These are phyloP conservation scores for Cetonia aurata DNA, from an alignment of 2,888 invertebrate species.

Conservation along the genomic window DNA sequence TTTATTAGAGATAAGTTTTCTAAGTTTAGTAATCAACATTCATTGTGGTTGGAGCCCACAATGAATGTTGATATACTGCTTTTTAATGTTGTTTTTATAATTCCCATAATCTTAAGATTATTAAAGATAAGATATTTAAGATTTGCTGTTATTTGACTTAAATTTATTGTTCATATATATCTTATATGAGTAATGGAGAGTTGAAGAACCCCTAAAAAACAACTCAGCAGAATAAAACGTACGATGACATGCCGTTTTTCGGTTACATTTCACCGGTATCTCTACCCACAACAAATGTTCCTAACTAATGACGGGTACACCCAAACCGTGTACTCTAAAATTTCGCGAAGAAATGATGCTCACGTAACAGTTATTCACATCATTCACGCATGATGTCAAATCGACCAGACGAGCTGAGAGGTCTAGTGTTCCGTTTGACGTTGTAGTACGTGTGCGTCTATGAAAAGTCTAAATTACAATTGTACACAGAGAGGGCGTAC, in stretches of 20 bases:
- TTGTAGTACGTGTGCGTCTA: slow-evolving; percentile 9
- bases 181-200: no score
- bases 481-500: slow-evolving; percentile 45
- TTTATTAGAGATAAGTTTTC: no score
- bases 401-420: slow-evolving; percentile 1
- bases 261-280: neutral
- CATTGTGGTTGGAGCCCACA: no score
- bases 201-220: no score
- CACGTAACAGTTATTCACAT: slow-evolving; percentile 34
- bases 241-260: slow-evolving; percentile 19
- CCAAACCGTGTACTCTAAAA: slow-evolving; percentile 30
- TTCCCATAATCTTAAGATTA: no score
- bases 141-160: no score
- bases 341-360: slow-evolving; percentile 19
- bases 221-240: slow-evolving; percentile 16
- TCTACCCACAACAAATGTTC: slow-evolving; percentile 13
- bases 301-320: slow-evolving; percentile 21
- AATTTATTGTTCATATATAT: no score
- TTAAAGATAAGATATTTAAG: no score
- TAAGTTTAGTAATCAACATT: no score
- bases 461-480: slow-evolving; percentile 45
- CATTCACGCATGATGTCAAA: slow-evolving; percentile 24
- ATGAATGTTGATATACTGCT: no score
- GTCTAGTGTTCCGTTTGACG: slow-evolving; percentile 29
- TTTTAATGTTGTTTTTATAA: no score